Evolutionary conservation across 1,140 invertebrate genomes (phyloP).

Genomic region (Acromyrmex heyeri): DNA sequence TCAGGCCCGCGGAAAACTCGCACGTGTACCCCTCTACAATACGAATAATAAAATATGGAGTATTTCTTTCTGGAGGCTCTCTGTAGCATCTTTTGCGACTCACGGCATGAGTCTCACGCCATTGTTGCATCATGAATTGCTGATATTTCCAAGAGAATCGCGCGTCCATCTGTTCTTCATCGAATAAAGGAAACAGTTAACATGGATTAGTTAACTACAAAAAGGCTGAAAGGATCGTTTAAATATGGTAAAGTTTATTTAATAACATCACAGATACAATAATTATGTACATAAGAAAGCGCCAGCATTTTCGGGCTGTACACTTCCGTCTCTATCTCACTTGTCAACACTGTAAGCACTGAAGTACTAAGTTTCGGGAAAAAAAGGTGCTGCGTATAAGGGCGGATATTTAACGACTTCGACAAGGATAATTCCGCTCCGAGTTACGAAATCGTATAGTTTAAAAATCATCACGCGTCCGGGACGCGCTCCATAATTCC

Average conservation of each 20-base stretch:
- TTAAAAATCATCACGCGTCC: conserved; percentile 63
- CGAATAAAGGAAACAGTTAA: neutral
- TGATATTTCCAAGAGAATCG: no score
- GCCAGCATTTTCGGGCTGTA: conserved; percentile 43
- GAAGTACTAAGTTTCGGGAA: conserved; percentile 80
- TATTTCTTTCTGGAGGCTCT: no score
- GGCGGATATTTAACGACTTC: conserved; percentile 75
- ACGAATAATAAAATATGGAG: neutral
- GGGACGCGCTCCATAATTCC: conserved; percentile 32
- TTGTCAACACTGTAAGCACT: conserved; percentile 80
- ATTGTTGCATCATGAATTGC: neutral
- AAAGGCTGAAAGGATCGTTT: conserved; percentile 66
- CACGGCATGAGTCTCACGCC: no score
- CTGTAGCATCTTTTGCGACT: no score
- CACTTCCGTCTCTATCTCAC: conserved; percentile 75
- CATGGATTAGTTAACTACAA: neutral
- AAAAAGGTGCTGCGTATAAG: conserved; percentile 75
- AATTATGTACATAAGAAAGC: conserved; percentile 82
- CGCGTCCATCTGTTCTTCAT: neutral
- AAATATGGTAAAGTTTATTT: conserved; percentile 85
- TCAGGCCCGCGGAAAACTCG: no score
- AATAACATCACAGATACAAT: conserved; percentile 86
- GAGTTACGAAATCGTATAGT: conserved; percentile 61
- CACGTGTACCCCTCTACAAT: neutral
- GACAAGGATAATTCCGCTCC: conserved; percentile 61